Percentiles rank a stretch among this genome's conserved stretches.
Evolutionary conservation across 2,888 invertebrate species (phyloP).

Genomic region (Blomia tropicalis): DNA sequence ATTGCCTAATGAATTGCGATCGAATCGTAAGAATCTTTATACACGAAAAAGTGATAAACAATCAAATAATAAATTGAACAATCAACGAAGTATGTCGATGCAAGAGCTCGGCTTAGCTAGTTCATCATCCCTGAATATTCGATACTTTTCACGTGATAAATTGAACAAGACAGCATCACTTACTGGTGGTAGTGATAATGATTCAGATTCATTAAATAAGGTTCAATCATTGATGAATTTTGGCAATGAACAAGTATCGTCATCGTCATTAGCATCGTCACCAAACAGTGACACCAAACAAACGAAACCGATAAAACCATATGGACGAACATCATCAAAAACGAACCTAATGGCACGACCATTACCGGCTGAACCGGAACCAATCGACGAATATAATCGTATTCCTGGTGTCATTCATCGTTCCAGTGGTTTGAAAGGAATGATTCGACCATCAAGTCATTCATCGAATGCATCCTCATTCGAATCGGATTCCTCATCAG

Average conservation of each 20-base stretch:
- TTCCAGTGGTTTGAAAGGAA: background rate
- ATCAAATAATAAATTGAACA: conserved; percentile 8
- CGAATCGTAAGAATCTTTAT: conserved; percentile 1
- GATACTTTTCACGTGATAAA: conserved; percentile 53
- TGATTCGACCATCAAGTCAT: conserved; percentile 20
- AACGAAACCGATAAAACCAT: background rate
- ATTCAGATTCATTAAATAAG: conserved; percentile 6
- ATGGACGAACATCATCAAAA: background rate
- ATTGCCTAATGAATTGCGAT: conserved; percentile 13
- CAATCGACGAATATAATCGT: background rate
- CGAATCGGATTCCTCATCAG: conserved; percentile 25
- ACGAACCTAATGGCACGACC: conserved; percentile 18
- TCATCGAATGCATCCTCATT: conserved; percentile 24
- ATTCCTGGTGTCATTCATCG: background rate
- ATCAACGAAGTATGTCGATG: conserved; percentile 25
- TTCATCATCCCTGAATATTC: conserved; percentile 61
- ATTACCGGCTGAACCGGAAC: conserved; percentile 7
- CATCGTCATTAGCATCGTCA: too few species aligned
- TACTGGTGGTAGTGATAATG: conserved; percentile 28
- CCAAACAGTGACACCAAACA: background rate
- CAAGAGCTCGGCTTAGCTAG: conserved; percentile 30
- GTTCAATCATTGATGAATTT: conserved; percentile 11
- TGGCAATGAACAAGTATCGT: background rate
- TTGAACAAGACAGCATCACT: conserved; percentile 28
- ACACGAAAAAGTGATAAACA: conserved; percentile 16